These are phyloP conservation scores for Neocrepidodera transversa DNA, from an alignment of 2,888 invertebrate species.

Conservation along the genomic window DNA sequence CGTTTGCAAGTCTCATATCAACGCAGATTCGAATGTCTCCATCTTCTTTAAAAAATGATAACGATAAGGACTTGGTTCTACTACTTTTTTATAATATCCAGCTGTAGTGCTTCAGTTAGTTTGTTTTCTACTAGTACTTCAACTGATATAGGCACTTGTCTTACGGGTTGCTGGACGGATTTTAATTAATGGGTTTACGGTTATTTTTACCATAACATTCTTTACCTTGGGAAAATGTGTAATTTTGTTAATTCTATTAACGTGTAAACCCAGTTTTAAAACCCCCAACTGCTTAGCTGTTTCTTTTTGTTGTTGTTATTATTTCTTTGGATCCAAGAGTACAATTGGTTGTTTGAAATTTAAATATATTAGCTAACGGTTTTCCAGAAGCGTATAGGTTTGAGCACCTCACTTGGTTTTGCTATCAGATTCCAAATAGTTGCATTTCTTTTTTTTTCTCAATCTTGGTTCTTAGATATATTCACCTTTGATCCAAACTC, in stretches of 20 bases:
- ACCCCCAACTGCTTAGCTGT: constrained; percentile 38
- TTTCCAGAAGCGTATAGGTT: constrained; percentile 22
- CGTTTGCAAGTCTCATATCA: constrained; percentile 52
- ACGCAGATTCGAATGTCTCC: constrained; percentile 50
- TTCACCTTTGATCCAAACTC: constrained; percentile 39
- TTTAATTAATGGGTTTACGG: constrained; percentile 35
- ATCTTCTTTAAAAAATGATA: constrained; percentile 41
- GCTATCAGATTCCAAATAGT: too few relatives aligned
- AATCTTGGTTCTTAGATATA: constrained; percentile 37
- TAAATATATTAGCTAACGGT: too few relatives aligned
- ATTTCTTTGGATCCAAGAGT: constrained; percentile 30
- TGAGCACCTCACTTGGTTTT: constrained; percentile 30
- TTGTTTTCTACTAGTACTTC: constrained; percentile 34
- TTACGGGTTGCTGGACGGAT: constrained; percentile 35
- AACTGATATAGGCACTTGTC: constrained; percentile 35
- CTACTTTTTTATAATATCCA: constrained; percentile 51
- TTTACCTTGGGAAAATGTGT: constrained; percentile 39
- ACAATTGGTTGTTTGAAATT: constrained; percentile 14
- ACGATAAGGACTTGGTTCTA: constrained; percentile 50
- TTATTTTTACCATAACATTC: constrained; percentile 29
- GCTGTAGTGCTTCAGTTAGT: constrained; percentile 36
- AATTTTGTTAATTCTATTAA: constrained; percentile 19
- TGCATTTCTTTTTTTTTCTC: constrained; percentile 28
- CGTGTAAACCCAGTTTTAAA: constrained; percentile 37
- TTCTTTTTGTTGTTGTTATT: constrained; percentile 35